Evolutionary conservation across 2,113 vertebrate genomes (phyloP).

Genomic region (Saguinus midas): DNA sequence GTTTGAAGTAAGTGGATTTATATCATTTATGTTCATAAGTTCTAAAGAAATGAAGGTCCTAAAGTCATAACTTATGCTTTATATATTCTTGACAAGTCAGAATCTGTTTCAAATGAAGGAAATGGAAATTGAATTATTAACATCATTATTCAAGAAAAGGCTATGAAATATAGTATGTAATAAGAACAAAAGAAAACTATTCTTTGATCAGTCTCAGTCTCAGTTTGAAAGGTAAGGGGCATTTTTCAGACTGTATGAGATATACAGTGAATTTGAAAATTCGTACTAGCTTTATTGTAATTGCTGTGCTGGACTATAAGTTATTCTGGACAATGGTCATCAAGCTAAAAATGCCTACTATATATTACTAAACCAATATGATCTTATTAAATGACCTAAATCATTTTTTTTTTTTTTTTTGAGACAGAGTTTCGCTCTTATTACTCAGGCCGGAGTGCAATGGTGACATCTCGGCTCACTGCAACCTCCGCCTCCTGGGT

Average conservation of each 20-base stretch:
- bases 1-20: slow-evolving; percentile 56
- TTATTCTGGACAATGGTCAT: not conserved
- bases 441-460: no score
- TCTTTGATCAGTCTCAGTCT: slow-evolving; percentile 59
- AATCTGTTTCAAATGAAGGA: slow-evolving; percentile 58
- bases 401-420: not conserved
- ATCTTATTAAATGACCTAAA: not conserved
- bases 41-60: slow-evolving; percentile 59
- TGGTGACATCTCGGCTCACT: no score
- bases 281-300: slow-evolving; percentile 12
- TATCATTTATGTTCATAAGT: slow-evolving; percentile 46
- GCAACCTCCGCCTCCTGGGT: no score
- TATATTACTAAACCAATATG: not conserved
- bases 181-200: slow-evolving; percentile 66
- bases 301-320: not conserved
- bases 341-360: not conserved
- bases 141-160: slow-evolving; percentile 69
- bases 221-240: slow-evolving; percentile 48
- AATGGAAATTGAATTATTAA: slow-evolving; percentile 75
- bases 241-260: slow-evolving; percentile 46
- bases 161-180: slow-evolving; percentile 55
- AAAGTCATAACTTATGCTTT: slow-evolving; percentile 66
- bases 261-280: slow-evolving; percentile 26
- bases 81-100: slow-evolving; percentile 69
- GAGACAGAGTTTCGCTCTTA: no score